Percentiles rank a stretch among this genome's conserved stretches.
These are phyloP conservation scores for Noctilio leporinus DNA, from an alignment of 2,113 vertebrate species.

Conservation along the genomic window DNA sequence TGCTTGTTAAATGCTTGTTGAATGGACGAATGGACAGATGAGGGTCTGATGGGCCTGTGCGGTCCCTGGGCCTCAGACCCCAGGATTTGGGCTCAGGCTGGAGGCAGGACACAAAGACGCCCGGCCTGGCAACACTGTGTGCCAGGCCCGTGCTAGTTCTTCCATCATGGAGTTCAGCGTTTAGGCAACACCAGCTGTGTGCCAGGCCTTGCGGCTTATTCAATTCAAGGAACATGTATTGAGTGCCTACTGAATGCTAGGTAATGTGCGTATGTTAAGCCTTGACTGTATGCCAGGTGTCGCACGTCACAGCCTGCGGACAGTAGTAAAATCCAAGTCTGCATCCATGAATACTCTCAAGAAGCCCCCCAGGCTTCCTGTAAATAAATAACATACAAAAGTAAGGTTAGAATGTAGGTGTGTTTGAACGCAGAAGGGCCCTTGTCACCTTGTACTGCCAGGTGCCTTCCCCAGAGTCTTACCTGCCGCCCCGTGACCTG, in stretches of 20 bases:
- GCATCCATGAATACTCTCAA: not conserved
- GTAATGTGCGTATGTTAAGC: not conserved
- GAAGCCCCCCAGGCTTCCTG: not conserved
- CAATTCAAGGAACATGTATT: not conserved
- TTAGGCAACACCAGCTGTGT: not conserved
- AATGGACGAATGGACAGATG: not conserved
- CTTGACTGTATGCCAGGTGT: not conserved
- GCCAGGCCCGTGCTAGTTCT: not conserved
- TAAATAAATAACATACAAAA: conserved; percentile 37
- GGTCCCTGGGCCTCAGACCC: not conserved
- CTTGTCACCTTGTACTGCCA: not conserved
- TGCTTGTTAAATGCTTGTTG: not conserved
- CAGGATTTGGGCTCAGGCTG: not conserved
- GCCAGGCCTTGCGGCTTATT: not conserved
- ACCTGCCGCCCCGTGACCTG: conserved; percentile 9
- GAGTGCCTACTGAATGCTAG: not conserved
- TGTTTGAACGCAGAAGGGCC: not conserved
- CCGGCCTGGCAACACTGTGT: too few relatives aligned
- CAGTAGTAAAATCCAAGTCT: not conserved
- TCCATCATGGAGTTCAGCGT: not conserved
- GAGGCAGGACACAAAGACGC: not conserved
- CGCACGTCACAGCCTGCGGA: not conserved
- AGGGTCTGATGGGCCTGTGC: not conserved
- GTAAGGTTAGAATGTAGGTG: not conserved
- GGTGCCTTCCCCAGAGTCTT: conserved; percentile 19